Percentiles rank a stretch among this genome's conserved stretches.
Conservation (phyloP, 1,140 invertebrate species). For the Calephelis virginiensis region DNA sequence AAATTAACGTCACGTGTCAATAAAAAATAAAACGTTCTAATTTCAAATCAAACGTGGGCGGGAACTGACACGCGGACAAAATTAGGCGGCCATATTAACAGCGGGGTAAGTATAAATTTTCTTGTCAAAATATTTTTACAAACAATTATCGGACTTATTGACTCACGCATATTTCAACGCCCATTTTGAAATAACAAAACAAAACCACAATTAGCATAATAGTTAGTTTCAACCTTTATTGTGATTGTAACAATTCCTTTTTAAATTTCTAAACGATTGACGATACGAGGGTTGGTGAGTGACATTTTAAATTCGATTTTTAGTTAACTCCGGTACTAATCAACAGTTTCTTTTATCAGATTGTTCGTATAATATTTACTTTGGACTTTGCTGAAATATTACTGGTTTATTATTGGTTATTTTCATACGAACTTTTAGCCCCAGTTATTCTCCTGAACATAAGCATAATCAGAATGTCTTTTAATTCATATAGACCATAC, state of each 20-base stretch:
- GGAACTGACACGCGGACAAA: slow-evolving; percentile 44
- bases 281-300: neutral
- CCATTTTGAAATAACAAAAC: slow-evolving; percentile 66
- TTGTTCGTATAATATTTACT: too few relatives aligned
- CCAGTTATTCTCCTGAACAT: too few relatives aligned
- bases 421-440: too few relatives aligned
- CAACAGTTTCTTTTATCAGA: too few relatives aligned
- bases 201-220: slow-evolving; percentile 77
- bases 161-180: slow-evolving; percentile 39
- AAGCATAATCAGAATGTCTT: too few relatives aligned
- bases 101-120: slow-evolving; percentile 62
- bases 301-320: neutral
- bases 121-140: slow-evolving; percentile 76
- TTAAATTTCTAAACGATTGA: neutral
- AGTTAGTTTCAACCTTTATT: slow-evolving; percentile 54
- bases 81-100: slow-evolving; percentile 69
- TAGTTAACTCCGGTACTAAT: too few relatives aligned
- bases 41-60: slow-evolving; percentile 63
- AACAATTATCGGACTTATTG: slow-evolving; percentile 61
- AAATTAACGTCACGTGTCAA: slow-evolving; percentile 48
- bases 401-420: too few relatives aligned
- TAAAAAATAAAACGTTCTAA: slow-evolving; percentile 70
- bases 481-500: too few relatives aligned
- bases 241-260: slow-evolving; percentile 43
- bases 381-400: too few relatives aligned